Evolutionary conservation across 2,888 invertebrate species (phyloP).

Genomic region (Cabera pusaria): DNA sequence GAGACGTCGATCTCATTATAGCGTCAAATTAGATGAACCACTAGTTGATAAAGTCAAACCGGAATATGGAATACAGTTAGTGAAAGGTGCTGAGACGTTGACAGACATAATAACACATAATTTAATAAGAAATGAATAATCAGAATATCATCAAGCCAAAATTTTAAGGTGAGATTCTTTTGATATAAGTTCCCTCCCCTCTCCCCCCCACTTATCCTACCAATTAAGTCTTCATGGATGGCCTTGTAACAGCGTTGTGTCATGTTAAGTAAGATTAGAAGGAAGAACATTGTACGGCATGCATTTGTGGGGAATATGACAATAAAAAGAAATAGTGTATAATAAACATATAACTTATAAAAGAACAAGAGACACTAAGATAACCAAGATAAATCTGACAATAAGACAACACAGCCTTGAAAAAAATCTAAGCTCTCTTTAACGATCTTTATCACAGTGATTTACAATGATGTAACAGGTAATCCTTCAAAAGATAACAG

Average conservation of each 20-base stretch:
- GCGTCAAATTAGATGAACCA: slow-evolving; percentile 12
- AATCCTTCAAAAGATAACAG: slow-evolving; percentile 19
- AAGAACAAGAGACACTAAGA: too few species aligned
- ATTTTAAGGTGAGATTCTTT: too few species aligned
- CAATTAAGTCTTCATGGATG: too few species aligned
- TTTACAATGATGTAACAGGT: slow-evolving; percentile 18
- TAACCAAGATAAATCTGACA: background rate
- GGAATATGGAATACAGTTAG: slow-evolving; percentile 32
- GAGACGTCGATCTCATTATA: slow-evolving; percentile 6
- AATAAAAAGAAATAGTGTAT: too few species aligned
- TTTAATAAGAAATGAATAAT: slow-evolving; percentile 17
- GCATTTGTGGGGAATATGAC: too few species aligned
- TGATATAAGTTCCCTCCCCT: too few species aligned
- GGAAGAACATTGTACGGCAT: too few species aligned
- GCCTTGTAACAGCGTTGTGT: too few species aligned
- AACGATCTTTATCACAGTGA: slow-evolving; percentile 10
- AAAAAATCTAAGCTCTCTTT: background rate
- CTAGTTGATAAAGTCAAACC: slow-evolving; percentile 23
- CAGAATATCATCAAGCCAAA: too few species aligned
- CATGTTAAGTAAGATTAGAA: too few species aligned
- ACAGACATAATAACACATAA: slow-evolving; percentile 27
- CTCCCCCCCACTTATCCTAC: too few species aligned
- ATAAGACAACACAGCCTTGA: slow-evolving; percentile 1
- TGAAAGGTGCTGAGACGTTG: slow-evolving; percentile 33
- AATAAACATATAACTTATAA: too few species aligned